These are phyloP conservation scores for Dendroctonus valens DNA, from an alignment of 1,140 invertebrate species.

Conservation along the genomic window DNA sequence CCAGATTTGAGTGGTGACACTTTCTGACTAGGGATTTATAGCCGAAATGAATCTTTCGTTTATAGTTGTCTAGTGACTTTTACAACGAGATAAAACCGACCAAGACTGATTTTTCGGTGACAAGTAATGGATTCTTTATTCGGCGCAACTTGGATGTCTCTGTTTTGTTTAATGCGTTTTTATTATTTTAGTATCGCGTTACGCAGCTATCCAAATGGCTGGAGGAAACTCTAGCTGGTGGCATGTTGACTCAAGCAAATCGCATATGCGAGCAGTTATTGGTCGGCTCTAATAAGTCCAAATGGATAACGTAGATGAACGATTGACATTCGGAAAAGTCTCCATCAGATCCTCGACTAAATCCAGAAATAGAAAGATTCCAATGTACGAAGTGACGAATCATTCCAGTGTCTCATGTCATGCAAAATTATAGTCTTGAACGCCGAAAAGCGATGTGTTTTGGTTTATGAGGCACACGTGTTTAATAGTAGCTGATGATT, in stretches of 20 bases:
- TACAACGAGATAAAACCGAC: background rate
- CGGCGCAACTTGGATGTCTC: background rate
- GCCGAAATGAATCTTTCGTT: background rate
- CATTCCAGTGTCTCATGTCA: constrained; percentile 14
- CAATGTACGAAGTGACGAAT: constrained; percentile 8
- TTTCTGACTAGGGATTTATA: background rate
- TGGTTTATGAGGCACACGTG: background rate
- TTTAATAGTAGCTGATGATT: constrained; percentile 16
- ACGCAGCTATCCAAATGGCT: too few relatives aligned
- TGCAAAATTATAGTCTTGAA: constrained; percentile 16
- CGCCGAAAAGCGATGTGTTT: constrained; percentile 2
- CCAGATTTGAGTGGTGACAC: background rate
- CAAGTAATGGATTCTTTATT: background rate
- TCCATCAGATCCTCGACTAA: too few relatives aligned
- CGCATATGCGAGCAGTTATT: too few relatives aligned
- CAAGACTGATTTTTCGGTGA: background rate
- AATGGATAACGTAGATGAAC: too few relatives aligned
- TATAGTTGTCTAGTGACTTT: background rate
- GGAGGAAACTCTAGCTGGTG: too few relatives aligned
- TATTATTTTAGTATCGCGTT: too few relatives aligned
- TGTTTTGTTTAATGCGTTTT: background rate
- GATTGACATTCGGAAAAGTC: too few relatives aligned
- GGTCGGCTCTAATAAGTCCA: too few relatives aligned
- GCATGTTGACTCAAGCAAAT: too few relatives aligned
- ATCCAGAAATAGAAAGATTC: too few relatives aligned